Conservation (phyloP, 2,113 vertebrate genomes). For the Sclerurus mexicanus region DNA sequence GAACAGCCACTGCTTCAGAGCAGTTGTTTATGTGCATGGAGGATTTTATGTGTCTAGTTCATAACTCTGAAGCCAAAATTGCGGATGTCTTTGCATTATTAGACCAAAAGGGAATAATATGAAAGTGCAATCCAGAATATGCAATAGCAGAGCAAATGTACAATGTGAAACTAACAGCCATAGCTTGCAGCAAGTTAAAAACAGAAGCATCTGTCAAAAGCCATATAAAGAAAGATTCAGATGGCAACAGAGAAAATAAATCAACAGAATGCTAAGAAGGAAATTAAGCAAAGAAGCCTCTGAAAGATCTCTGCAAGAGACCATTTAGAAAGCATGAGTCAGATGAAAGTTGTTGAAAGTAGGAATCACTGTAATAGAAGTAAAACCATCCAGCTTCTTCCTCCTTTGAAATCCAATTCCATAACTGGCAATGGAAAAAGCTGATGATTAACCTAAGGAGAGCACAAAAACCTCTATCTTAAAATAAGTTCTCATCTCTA, state of each 20-base stretch:
- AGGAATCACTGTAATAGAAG: background rate
- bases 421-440: background rate
- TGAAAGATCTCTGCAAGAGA: background rate
- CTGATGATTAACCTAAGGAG: background rate
- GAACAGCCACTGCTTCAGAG: background rate
- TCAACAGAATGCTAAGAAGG: slow-evolving; percentile 15
- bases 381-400: background rate
- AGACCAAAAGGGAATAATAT: background rate
- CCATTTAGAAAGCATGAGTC: background rate
- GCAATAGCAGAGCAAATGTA: background rate
- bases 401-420: background rate
- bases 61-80: background rate
- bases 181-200: background rate
- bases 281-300: slow-evolving; percentile 13
- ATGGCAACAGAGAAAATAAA: slow-evolving; percentile 12
- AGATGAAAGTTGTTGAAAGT: background rate
- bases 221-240: background rate
- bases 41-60: background rate
- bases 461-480: background rate
- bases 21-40: background rate
- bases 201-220: slow-evolving; percentile 18
- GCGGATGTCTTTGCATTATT: background rate
- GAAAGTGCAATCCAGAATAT: background rate
- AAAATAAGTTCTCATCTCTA: background rate
- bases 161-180: background rate